phyloP scores from a whole-genome alignment of 2,888 invertebrate species.

The Habrosyne pyritoides region DNA sequence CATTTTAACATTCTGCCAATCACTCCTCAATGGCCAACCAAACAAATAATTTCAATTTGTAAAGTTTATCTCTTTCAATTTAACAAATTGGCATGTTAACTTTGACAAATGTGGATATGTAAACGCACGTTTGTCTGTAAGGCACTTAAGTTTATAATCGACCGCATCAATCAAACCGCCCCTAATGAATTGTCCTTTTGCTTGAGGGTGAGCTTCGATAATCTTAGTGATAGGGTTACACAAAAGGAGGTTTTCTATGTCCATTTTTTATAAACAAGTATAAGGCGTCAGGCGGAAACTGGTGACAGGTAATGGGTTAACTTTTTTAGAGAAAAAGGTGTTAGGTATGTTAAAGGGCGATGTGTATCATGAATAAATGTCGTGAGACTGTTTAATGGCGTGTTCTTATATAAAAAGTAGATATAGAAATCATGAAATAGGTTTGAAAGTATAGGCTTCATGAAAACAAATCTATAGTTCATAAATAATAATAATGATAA shows the following conservation, averaged over 20 bases:
- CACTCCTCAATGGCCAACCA: not conserved
- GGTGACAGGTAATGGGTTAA: conserved; percentile 33
- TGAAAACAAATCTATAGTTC: too few species aligned
- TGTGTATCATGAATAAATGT: too few species aligned
- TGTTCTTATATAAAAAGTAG: too few species aligned
- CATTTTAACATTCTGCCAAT: not conserved
- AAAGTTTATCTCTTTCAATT: not conserved
- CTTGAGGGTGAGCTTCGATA: conserved; percentile 67
- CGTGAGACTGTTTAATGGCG: too few species aligned
- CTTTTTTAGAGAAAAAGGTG: conserved; percentile 18
- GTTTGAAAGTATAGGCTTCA: too few species aligned
- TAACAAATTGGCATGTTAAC: conserved; percentile 30
- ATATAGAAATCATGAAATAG: too few species aligned
- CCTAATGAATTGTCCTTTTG: conserved; percentile 68
- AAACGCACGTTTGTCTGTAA: conserved; percentile 25
- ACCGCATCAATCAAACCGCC: conserved; percentile 63
- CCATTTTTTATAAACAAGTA: conserved; percentile 38
- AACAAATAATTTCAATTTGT: not conserved
- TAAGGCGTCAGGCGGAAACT: conserved; percentile 28
- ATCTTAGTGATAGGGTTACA: conserved; percentile 61
- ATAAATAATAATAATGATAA: too few species aligned
- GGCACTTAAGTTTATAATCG: conserved; percentile 58
- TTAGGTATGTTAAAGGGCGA: conserved; percentile 18
- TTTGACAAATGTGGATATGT: conserved; percentile 36
- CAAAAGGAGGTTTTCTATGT: conserved; percentile 47